A percentile compares a stretch with the other conserved stretches of the same genome.
phyloP scores from a whole-genome alignment of 2,797 vertebrate genomes.

The Notolepis coatsorum region DNA sequence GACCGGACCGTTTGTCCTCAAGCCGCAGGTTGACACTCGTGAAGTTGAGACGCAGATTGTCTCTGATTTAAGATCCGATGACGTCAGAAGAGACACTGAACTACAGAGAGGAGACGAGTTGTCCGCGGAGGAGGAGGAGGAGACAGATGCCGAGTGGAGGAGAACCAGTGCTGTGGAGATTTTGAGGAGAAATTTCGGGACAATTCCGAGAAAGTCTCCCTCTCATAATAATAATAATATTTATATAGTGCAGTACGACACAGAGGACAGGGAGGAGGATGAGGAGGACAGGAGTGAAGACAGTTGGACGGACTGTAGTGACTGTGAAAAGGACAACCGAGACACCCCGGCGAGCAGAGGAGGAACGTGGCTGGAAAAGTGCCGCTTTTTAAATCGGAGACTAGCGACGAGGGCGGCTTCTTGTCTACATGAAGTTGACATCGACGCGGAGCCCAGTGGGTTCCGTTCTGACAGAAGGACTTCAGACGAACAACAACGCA shows the following conservation, averaged over 20 bases:
- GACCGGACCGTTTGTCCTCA: no score
- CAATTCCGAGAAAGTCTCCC: conserved; percentile 49
- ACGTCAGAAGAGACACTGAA: no score
- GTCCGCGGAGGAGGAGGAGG: conserved; percentile 37
- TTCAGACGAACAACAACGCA: conserved; percentile 71
- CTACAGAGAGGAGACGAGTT: no score
- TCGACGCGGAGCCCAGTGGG: conserved; percentile 13
- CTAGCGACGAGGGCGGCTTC: conserved; percentile 11
- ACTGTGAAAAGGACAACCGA: conserved; percentile 34
- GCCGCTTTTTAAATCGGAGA: conserved; percentile 24
- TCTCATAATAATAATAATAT: conserved; percentile 24
- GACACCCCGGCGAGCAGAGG: conserved; percentile 30
- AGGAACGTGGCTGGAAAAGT: conserved; percentile 60
- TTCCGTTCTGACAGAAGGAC: not conserved
- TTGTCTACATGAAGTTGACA: conserved; percentile 33
- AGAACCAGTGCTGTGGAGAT: conserved; percentile 76
- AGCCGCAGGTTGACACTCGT: no score
- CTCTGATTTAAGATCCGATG: no score
- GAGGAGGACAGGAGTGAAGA: conserved; percentile 24
- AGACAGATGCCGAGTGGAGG: conserved; percentile 38
- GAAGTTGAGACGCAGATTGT: no score
- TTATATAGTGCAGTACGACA: conserved; percentile 48
- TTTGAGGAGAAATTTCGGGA: conserved; percentile 72
- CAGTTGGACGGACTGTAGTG: conserved; percentile 1
- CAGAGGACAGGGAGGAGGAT: conserved; percentile 21